Conservation (phyloP, 2,797 vertebrate genomes). For the Xiphorhynchus erythropygius region DNA sequence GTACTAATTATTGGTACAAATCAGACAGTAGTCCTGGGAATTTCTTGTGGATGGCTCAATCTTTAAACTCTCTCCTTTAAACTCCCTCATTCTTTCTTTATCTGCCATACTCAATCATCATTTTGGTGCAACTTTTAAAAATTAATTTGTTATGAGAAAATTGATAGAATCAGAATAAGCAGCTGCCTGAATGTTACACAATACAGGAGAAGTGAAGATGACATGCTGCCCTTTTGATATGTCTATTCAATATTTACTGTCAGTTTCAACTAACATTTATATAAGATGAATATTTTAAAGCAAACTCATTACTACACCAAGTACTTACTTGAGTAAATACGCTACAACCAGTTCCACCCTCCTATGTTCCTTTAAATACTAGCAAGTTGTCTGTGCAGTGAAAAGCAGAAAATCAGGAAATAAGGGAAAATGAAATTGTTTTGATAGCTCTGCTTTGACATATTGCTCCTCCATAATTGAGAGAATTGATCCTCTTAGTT, state of each 20-base stretch:
- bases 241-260: conserved; percentile 51
- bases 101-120: not conserved
- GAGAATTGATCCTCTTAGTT: conserved; percentile 31
- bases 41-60: not conserved
- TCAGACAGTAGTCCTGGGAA: not conserved
- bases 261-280: conserved; percentile 54
- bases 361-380: conserved; percentile 11
- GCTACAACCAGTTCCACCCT: not conserved
- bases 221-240: conserved; percentile 33
- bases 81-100: not conserved
- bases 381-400: not conserved
- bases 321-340: conserved; percentile 50
- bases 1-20: not conserved
- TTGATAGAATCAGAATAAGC: not conserved
- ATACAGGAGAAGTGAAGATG: not conserved
- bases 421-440: conserved; percentile 43
- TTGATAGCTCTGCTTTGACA: conserved; percentile 8
- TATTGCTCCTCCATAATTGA: not conserved
- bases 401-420: conserved; percentile 20
- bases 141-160: conserved; percentile 23
- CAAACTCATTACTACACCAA: conserved; percentile 27
- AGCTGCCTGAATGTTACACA: not conserved
- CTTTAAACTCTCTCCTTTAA: not conserved
- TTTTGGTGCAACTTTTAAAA: not conserved
- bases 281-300: conserved; percentile 65